Base-by-base conservation (phyloP, 1,140 invertebrate genomes). In the Tachypleus tridentatus region DNA sequence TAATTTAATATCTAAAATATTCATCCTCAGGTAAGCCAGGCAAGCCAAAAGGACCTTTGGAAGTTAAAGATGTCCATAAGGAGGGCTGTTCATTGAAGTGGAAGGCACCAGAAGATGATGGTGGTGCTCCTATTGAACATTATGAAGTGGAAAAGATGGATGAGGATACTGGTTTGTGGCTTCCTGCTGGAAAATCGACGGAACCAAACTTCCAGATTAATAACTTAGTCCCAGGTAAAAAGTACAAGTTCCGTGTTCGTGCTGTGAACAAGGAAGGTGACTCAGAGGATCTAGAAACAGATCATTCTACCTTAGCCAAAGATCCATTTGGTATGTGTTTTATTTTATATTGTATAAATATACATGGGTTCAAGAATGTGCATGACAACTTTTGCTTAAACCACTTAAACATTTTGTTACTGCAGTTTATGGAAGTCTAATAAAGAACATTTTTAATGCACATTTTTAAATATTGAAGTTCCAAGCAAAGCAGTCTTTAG, bases 211-310 rank as follows among this genome's bases (percentile, higher is more conserved):
- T 88, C 4, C 89, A 89, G 68, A 84, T 95, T 4, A 88, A 85
- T 47, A 91, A 91, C 8, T 78, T 96, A 51, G 85, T 91, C 70
- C 89, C 96, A 77, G 91, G 94, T 60, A 97, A 99, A 77, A 90
- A 91, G 5, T 99, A 99, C 79, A 97, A 98, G 80, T 99, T 99
- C 85, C 82, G 97, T 57, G 96, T 99, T 0, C 88, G 90, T 71
- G 97, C 97, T 47, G 93, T 98, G 10, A 99, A 99, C 75, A 93
- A 93, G 73, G 93, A 98, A 77, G 97, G 97, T 48, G 91, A 96
- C 76, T 97, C 94, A 51, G 94, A 97, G 70, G 91, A 94, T 69
- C 78, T 99, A 53, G 93, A 96, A 76, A 88, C 92, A 3, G 92
- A 96, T 62, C 91, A 93, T 74, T 83, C 91, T 49, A 96, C 96